A percentile compares a stretch with the other conserved stretches of the same genome.
Conservation (phyloP, 2,888 invertebrate genomes). For the Sminthurinus aureus region DNA sequence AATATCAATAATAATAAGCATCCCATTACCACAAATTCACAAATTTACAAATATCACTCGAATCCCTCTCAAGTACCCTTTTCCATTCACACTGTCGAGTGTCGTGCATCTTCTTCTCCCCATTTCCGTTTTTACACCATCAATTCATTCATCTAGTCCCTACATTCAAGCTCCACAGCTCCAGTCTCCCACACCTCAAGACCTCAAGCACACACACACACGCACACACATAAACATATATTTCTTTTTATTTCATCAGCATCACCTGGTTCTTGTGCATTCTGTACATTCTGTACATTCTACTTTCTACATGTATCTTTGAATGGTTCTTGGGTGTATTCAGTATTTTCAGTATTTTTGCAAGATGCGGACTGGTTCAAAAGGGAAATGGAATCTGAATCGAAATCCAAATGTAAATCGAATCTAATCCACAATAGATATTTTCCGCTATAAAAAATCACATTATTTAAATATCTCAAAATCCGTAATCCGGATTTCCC, state of each 20-base stretch:
- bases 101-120: neutral
- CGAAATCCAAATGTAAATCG: neutral
- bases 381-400: neutral
- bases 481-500: too few species aligned
- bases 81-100: constrained; percentile 14
- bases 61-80: constrained; percentile 42
- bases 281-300: neutral
- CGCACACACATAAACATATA: neutral
- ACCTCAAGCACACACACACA: neutral
- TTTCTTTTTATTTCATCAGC: neutral
- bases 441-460: neutral
- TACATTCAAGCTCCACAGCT: too few species aligned
- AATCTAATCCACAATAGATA: neutral
- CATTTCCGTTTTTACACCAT: neutral
- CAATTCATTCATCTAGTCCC: too few species aligned
- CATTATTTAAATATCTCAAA: neutral
- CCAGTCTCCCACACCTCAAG: constrained; percentile 8
- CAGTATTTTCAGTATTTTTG: too few species aligned
- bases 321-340: neutral
- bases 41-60: constrained; percentile 32
- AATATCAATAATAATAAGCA: neutral
- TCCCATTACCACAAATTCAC: neutral
- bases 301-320: neutral
- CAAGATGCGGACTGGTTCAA: neutral
- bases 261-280: neutral